phyloP scores from a whole-genome alignment of 2,797 vertebrate genomes.

The Pachyuromys duprasi region DNA sequence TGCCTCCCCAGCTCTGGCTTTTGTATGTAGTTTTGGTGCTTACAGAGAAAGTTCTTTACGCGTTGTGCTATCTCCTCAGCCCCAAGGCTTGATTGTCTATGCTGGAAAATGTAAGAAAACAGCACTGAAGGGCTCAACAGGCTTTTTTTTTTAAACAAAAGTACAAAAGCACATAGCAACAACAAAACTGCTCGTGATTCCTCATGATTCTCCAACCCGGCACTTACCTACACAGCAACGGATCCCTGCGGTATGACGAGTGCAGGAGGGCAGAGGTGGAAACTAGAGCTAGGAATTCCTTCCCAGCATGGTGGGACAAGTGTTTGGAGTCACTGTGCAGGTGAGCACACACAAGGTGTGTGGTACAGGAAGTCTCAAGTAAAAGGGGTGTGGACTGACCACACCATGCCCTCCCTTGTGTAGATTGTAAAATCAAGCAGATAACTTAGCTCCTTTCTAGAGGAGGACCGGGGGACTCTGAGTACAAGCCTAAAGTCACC shows the following conservation, averaged over 20 bases:
- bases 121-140: neutral
- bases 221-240: neutral
- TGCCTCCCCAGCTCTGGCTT: neutral
- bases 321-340: neutral
- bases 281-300: too few species aligned
- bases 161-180: neutral
- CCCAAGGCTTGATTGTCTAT: neutral
- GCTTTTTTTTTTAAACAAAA: too few species aligned
- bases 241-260: neutral
- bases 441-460: neutral
- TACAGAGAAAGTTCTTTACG: neutral
- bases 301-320: neutral
- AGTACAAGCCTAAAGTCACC: neutral
- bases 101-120: neutral
- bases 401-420: accelerated
- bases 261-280: neutral
- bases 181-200: neutral
- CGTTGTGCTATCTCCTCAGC: neutral
- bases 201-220: neutral
- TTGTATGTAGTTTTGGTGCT: neutral
- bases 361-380: neutral
- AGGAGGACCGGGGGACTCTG: accelerated
- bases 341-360: neutral
- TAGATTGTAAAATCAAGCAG: too few species aligned
- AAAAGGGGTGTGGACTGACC: accelerated